Conservation (phyloP, 2,113 vertebrate species). For the Misgurnus mizolepis region DNA sequence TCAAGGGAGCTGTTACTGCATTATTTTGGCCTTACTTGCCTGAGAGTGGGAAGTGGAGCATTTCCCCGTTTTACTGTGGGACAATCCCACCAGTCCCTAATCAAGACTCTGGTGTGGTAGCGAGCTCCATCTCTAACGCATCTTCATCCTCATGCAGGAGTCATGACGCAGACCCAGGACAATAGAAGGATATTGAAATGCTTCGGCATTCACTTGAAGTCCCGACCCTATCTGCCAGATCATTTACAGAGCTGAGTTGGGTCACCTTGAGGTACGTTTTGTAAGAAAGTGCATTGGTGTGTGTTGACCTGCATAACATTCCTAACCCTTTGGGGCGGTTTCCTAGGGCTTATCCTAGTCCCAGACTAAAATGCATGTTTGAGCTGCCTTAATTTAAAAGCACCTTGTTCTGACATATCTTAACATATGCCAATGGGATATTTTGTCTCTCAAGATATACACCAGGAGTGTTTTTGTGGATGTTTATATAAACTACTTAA, state of each 20-base stretch:
- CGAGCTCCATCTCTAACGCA: constrained; percentile 69
- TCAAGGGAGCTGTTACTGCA: constrained; percentile 88
- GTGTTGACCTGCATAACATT: not conserved
- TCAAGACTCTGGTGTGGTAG: constrained; percentile 68
- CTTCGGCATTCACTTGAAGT: constrained; percentile 83
- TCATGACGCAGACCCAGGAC: constrained; percentile 92
- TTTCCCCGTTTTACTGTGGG: constrained; percentile 87
- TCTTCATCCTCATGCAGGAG: constrained; percentile 71
- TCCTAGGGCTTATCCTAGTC: too few relatives aligned
- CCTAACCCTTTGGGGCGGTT: too few relatives aligned
- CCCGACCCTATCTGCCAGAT: constrained; percentile 68
- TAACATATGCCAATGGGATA: too few relatives aligned
- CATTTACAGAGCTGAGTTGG: constrained; percentile 17
- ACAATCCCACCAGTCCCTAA: constrained; percentile 89
- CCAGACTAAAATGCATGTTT: too few relatives aligned
- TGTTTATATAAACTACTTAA: too few relatives aligned
- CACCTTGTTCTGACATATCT: too few relatives aligned
- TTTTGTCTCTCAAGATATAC: too few relatives aligned
- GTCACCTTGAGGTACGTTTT: constrained; percentile 2
- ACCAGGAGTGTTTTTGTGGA: too few relatives aligned
- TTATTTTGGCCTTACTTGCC: constrained; percentile 82
- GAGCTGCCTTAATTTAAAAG: too few relatives aligned
- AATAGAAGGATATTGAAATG: constrained; percentile 97
- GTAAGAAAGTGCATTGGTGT: not conserved
- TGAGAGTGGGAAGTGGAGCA: constrained; percentile 89